Base-by-base conservation (phyloP, 2,888 invertebrate species). In the Glaucopsyche alexis region DNA sequence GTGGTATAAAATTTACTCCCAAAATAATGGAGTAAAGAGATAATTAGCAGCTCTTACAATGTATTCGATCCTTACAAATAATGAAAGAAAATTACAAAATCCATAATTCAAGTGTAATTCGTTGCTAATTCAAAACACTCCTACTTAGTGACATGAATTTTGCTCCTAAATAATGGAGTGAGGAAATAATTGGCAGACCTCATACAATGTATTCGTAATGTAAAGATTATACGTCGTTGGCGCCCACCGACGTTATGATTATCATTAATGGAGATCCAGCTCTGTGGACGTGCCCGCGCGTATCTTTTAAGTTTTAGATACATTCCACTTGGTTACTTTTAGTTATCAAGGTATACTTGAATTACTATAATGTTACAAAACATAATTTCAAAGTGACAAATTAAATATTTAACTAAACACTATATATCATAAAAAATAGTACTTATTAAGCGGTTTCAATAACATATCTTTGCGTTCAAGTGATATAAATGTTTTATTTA, bases 241-340 rank as follows among this genome's bases (percentile, higher is more conserved):
- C 71, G 73, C 73, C 71, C 73, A 74, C 76, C 73, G 55, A 72
- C 73, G 67, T 72, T 55, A 71, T 74, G 71, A 74, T 76, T 73
- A 72, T 72, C 74, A 74, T 74, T 72, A 74, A 73, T 66, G 71
- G 71, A 49, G 66, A 60, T 71, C 74, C 69, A 50, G 66, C 52
- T 71, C 55, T 38, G 60, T 16, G 65, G 64, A 19, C 71, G 66
- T 42, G 67, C 52, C 50, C 50, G 67, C 67, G 67, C 72, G 49
- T 38, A 52, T 52, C 72, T 72, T 67, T 72, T 72, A 72, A 74
- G 55, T 55, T 70, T 50, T 29, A 38, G 71, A 52, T 74, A 19
- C 55, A 50, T 73, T 72, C 71, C 74, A 73, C 74, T 76, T 74
- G 47, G 74, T 60, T 29, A 38, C 60, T 60, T 60, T 60, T 29